Evolutionary conservation across 2,113 vertebrate genomes (phyloP), one percentile per base, ranked within the genome.

Genomic region (Triplophysa siluroides): DNA sequence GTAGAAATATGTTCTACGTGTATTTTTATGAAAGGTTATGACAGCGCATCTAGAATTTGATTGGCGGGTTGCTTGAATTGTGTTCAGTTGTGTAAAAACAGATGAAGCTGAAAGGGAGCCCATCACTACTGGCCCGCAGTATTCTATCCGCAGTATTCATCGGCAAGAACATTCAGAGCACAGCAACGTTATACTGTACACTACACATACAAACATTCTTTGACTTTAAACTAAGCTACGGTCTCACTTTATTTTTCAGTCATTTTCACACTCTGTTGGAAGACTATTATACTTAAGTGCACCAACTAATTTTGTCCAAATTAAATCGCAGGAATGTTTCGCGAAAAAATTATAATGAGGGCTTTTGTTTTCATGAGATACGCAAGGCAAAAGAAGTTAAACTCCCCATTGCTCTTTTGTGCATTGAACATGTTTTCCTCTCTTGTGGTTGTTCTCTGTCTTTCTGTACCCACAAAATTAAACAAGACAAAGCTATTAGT

Each of bases 401-500:
- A n/a, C n/a, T 41, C 13, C 12, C 14, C 8, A 58, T 19, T 72
- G 52, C 2, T 11, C 8, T 58, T 33, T 71, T 24, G 9, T 24
- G 24, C 8, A 29, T 24, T 29, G 12, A 52, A 10, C 16, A 38
- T 16, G 1, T 23, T 45, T 19, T 33, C 29, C 26, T 33, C 24
- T 0, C 67, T 50, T 16, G 8, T 38, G 14, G 29, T 69, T 38
- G 5, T 26, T 26, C 70, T 50, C 23, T 26, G 26, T 29, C 47
- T 56, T 21, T 7, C 33, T 45, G 43, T 45, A 11, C 10, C 0
- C 63, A 71, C 45, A 47, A 41, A 79, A 63, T 23, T 33, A 16
- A 65, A 52, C 24, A 65, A 26, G 74, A 18, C 74, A 54, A 38
- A 23, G 61, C 45, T 76, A 65, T 58, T 54, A 65, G 47, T 74